phyloP scores from a whole-genome alignment of 1,140 invertebrate species.

The Panulirus ornatus region DNA sequence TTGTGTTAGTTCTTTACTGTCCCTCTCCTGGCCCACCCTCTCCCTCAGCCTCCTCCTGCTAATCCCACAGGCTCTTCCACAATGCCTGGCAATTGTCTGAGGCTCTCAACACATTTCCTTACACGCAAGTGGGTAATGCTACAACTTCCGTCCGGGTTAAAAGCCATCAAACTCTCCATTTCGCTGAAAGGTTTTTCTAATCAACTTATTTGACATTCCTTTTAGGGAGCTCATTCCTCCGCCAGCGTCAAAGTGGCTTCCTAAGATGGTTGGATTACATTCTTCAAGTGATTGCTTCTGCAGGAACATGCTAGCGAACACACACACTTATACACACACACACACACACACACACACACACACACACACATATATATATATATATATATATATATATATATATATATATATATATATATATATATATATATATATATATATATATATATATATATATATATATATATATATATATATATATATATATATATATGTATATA shows the following conservation, averaged over 20 bases:
- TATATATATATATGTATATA: no score
- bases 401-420: no score
- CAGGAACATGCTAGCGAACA: not conserved
- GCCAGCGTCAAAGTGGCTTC: not conserved
- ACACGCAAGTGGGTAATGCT: not conserved
- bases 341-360: conserved; percentile 17
- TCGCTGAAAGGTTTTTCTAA: not conserved
- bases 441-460: no score
- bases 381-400: no score
- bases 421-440: no score
- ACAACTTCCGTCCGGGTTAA: not conserved
- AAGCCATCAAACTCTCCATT: conserved; percentile 1
- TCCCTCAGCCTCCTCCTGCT: no score
- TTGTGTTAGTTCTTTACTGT: no score
- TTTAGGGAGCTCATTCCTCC: not conserved
- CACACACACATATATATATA: conserved; percentile 3
- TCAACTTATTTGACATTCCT: conserved; percentile 1
- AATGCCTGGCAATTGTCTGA: no score
- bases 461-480: no score
- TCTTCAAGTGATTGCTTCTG: not conserved
- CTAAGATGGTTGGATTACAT: not conserved
- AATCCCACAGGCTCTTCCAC: no score
- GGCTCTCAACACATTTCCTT: no score
- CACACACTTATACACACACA: conserved; percentile 3
- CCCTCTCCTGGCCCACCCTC: no score